A percentile compares a stretch with the other conserved stretches of the same genome.
phyloP scores from a whole-genome alignment of 2,113 vertebrate species.

The Ancistrus triradiatus region DNA sequence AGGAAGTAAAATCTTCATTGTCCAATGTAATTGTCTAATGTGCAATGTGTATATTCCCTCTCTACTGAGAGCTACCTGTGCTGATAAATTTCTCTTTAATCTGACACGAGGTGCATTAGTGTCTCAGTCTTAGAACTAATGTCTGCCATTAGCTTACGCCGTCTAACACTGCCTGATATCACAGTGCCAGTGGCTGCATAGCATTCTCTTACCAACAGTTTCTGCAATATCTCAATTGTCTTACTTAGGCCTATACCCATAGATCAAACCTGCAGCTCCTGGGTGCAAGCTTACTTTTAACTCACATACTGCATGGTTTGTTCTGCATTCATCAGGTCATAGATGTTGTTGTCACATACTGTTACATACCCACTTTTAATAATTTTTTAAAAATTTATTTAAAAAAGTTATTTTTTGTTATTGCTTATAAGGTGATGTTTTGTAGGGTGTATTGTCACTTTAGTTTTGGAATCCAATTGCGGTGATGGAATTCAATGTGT shows the following conservation, averaged over 20 bases:
- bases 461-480: too few relatives aligned
- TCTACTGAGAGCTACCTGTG: constrained; percentile 45
- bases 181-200: constrained; percentile 24
- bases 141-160: constrained; percentile 40
- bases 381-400: too few relatives aligned
- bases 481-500: too few relatives aligned
- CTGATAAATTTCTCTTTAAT: constrained; percentile 49
- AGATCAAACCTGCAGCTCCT: constrained; percentile 17
- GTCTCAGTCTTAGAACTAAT: constrained; percentile 41
- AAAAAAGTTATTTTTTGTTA: too few relatives aligned
- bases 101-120: constrained; percentile 46
- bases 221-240: constrained; percentile 25
- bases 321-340: not conserved
- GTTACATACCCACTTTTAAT: too few relatives aligned
- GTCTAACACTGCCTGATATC: constrained; percentile 20
- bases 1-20: too few relatives aligned
- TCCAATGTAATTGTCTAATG: constrained; percentile 36
- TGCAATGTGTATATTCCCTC: constrained; percentile 31
- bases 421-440: too few relatives aligned
- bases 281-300: constrained; percentile 4
- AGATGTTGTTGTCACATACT: too few relatives aligned
- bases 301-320: not conserved
- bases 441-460: too few relatives aligned
- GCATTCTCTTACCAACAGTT: constrained; percentile 35
- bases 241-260: constrained; percentile 10